Evolutionary conservation across 1,140 invertebrate genomes (phyloP), one percentile per base, ranked within the genome.

Genomic region (Sarcophaga peregrina): DNA sequence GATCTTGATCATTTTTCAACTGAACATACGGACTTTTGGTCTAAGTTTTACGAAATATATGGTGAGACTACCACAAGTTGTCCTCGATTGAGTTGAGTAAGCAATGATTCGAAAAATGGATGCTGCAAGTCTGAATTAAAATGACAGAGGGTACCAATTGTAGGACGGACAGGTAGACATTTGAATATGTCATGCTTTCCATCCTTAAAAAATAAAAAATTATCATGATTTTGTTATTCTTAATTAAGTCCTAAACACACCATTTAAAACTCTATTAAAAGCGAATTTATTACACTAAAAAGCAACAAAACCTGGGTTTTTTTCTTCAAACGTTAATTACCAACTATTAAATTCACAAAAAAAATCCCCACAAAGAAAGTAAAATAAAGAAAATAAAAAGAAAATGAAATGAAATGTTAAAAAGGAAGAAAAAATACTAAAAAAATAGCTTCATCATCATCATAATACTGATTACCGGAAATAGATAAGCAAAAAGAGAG

Each of bases 391-490:
- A n/a, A n/a, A n/a, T n/a, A n/a, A 15, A 58, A n/a, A 58, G 13
- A 58, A 58, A n/a, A n/a, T 13, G 5, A 1, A 17, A 37, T 37
- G 25, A 37, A 37, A 37, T 37, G 25, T 13, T 3, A 37, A 37
- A 37, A 37, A 37, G 4, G n/a, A 58, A n/a, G 15, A 58, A n/a
- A n/a, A 15, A 8, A 1, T 5, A n/a, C 58, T 68, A 6, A 20
- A 37, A n/a, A 68, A 68, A 25, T 68, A 68, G 62, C 62, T 68
- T 68, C 62, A 68, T 68, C 62, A 68, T 68, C 62, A 68, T 68
- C 62, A 68, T 68, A 68, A 68, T 68, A 68, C 62, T 68, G 62
- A 68, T 68, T 68, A 20, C n/a, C 15, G 17, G 17, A 68, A 68
- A 68, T 68, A 68, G 62, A 68, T 68, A 68, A 20, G 62, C n/a